phyloP scores from a whole-genome alignment of 2,113 vertebrate genomes.

The Climacteris rufus region DNA sequence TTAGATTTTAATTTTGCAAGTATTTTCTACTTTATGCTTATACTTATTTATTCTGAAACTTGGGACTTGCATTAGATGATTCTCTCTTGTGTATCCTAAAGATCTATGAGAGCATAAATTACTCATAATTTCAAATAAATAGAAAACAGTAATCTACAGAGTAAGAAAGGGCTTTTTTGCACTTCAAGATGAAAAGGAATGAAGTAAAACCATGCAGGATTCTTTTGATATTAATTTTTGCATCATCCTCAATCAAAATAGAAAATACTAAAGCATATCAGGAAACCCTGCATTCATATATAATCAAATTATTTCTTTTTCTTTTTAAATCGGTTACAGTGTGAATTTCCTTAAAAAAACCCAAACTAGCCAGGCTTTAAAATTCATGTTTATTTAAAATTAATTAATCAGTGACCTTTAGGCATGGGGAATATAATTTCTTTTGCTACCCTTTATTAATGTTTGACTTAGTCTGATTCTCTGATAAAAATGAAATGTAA shows the following conservation, averaged over 20 bases:
- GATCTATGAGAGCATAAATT: not conserved
- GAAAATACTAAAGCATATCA: not conserved
- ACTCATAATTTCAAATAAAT: not conserved
- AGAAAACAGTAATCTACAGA: not conserved
- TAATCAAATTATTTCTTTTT: not conserved
- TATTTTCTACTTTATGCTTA: not conserved
- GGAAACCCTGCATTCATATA: not conserved
- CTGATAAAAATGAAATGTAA: not conserved
- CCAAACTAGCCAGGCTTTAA: not conserved
- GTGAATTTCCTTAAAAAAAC: not conserved
- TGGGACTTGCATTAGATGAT: not conserved
- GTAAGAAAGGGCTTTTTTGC: not conserved
- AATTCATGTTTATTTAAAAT: not conserved
- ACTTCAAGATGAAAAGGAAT: not conserved
- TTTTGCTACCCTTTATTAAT: not conserved
- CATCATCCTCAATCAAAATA: not conserved
- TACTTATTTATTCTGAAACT: not conserved
- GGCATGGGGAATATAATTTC: not conserved
- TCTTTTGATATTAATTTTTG: not conserved
- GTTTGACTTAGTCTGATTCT: not conserved
- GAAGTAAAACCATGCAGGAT: not conserved
- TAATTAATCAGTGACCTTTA: not conserved
- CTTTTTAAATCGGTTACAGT: too few relatives aligned
- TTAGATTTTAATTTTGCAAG: not conserved
- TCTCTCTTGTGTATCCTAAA: not conserved